phyloP scores from a whole-genome alignment of 2,888 invertebrate species.

The Alloscopus bannaensis region DNA sequence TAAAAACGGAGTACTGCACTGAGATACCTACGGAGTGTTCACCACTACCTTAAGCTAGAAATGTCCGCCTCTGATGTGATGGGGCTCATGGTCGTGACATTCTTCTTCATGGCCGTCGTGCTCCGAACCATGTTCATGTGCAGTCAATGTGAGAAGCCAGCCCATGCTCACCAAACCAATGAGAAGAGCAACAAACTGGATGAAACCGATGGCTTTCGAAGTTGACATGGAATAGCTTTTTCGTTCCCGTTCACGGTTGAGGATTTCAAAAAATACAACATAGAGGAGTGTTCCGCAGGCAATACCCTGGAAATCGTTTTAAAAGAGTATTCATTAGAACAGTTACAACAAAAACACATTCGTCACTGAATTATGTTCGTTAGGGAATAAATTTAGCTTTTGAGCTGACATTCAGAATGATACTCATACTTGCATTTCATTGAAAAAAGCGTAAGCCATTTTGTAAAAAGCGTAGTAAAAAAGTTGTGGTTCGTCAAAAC shows the following conservation, averaged over 20 bases:
- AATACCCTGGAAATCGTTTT: conserved; percentile 82
- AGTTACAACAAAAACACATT: not conserved
- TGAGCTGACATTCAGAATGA: too few relatives aligned
- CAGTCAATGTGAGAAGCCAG: conserved; percentile 44
- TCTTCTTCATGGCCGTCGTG: conserved; percentile 34
- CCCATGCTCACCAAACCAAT: conserved; percentile 64
- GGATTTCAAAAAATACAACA: conserved; percentile 97
- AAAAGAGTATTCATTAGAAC: conserved; percentile 5
- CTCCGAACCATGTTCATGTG: conserved; percentile 23
- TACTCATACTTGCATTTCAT: too few relatives aligned
- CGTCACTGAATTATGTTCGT: too few relatives aligned
- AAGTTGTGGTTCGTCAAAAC: too few relatives aligned
- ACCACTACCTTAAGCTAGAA: not conserved
- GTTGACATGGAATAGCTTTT: conserved; percentile 62
- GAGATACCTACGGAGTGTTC: not conserved
- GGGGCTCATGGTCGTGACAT: conserved; percentile 37
- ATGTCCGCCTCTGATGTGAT: too few relatives aligned
- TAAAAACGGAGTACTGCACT: too few relatives aligned
- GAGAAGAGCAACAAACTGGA: conserved; percentile 65
- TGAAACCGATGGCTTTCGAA: conserved; percentile 66
- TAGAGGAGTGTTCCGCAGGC: conserved; percentile 95
- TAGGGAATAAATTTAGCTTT: too few relatives aligned
- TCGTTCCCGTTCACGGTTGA: conserved; percentile 81
- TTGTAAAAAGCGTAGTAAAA: too few relatives aligned
- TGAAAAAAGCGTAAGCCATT: too few relatives aligned